Evolutionary conservation across 92 coral and sea anemone genomes (phyloP).

Genomic region (Zoanthus gigantus): DNA sequence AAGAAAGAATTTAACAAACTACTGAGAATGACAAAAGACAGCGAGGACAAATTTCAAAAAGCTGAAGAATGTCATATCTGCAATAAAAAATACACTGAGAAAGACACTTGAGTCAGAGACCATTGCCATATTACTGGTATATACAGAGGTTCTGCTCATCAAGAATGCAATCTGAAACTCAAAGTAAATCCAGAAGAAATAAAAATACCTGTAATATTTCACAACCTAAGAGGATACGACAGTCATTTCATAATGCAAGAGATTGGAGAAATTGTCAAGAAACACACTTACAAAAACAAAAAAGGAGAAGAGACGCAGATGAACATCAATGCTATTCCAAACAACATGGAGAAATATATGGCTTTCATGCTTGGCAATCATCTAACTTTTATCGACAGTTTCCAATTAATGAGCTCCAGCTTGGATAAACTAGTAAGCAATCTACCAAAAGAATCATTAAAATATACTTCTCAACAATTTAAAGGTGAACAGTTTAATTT

Average conservation of each 20-base stretch:
- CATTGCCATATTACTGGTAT: too few relatives aligned
- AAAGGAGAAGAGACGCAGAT: neutral
- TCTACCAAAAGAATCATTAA: neutral
- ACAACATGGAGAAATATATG: slow-evolving; percentile 18
- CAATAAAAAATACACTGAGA: too few relatives aligned
- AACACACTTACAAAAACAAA: neutral
- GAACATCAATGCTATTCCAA: slow-evolving; percentile 27
- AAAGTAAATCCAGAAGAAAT: too few relatives aligned
- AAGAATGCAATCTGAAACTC: too few relatives aligned
- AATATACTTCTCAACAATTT: too few relatives aligned
- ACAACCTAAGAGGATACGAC: too few relatives aligned
- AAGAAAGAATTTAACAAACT: slow-evolving; percentile 30
- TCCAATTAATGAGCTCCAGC: slow-evolving; percentile 47
- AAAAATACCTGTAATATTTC: too few relatives aligned
- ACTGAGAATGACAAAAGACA: neutral
- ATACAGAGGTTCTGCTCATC: too few relatives aligned
- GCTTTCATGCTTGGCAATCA: slow-evolving; percentile 43
- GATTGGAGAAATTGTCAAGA: slow-evolving; percentile 30
- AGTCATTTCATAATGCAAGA: neutral
- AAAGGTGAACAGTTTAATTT: too few relatives aligned
- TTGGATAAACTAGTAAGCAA: slow-evolving; percentile 35
- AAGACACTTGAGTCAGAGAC: too few relatives aligned
- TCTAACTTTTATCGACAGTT: slow-evolving; percentile 23
- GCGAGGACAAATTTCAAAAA: too few relatives aligned
- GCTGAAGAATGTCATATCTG: too few relatives aligned